Percentiles rank a stretch among this genome's conserved stretches.
These are phyloP conservation scores for Lingula anatina DNA, from an alignment of 2,888 invertebrate species.

Conservation along the genomic window DNA sequence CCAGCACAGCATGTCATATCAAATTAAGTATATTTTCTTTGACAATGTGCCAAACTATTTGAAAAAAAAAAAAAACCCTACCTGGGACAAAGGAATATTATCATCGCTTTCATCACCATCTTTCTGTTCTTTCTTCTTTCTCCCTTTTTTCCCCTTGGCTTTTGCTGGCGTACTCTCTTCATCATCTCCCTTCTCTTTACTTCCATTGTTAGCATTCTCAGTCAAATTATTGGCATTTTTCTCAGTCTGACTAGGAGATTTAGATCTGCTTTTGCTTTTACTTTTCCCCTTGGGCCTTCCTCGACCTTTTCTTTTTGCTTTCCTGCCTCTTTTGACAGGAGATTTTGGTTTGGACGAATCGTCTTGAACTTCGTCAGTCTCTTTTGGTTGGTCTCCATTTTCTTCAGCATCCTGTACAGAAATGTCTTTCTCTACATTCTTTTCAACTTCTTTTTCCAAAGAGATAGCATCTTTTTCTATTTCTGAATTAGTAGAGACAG, in stretches of 20 bases:
- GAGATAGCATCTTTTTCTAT: slow-evolving; percentile 10
- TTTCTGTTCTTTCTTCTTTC: slow-evolving; percentile 2
- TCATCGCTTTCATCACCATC: slow-evolving; percentile 1
- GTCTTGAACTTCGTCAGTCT: slow-evolving; percentile 54
- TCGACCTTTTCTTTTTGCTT: slow-evolving; percentile 54
- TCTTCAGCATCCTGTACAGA: slow-evolving; percentile 34
- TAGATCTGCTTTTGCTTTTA: slow-evolving; percentile 1
- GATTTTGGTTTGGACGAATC: slow-evolving; percentile 67
- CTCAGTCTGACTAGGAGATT: not conserved
- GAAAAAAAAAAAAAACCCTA: too few relatives aligned
- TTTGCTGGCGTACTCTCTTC: slow-evolving; percentile 5
- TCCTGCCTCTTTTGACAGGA: slow-evolving; percentile 68
- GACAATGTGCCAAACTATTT: too few relatives aligned
- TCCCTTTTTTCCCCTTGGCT: slow-evolving; percentile 2
- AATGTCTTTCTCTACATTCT: slow-evolving; percentile 51
- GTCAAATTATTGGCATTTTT: not conserved
- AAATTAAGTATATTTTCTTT: too few relatives aligned
- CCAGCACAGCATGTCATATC: too few relatives aligned
- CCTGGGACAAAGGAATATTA: too few relatives aligned
- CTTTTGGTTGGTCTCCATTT: not conserved
- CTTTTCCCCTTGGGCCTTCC: slow-evolving; percentile 46
- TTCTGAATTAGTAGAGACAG: not conserved
- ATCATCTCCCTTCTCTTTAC: not conserved
- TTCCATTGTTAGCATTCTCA: not conserved
- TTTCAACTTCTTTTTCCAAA: slow-evolving; percentile 49